phyloP scores from a whole-genome alignment of 2,113 vertebrate genomes.

The Pterophyllum scalare region DNA sequence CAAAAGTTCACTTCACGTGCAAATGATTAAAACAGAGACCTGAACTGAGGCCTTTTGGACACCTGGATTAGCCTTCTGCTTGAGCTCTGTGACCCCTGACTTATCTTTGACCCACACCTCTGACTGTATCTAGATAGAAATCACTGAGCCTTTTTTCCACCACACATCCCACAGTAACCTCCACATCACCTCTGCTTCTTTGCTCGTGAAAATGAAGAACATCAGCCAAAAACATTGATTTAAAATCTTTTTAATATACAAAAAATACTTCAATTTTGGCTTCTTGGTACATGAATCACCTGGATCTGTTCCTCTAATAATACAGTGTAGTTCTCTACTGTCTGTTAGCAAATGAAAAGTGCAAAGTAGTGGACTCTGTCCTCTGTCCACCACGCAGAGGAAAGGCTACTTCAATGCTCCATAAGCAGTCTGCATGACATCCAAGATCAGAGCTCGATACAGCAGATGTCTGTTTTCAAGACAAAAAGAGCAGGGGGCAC shows the following conservation, averaged over 20 bases:
- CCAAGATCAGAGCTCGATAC: slow-evolving; percentile 10
- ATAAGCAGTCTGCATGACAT: slow-evolving; percentile 26
- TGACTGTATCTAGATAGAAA: neutral
- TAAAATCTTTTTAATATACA: slow-evolving; percentile 77
- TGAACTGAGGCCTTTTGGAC: neutral
- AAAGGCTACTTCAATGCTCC: slow-evolving; percentile 68
- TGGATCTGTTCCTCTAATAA: slow-evolving; percentile 57
- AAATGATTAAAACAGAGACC: neutral
- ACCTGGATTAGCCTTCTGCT: neutral
- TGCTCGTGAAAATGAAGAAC: slow-evolving; percentile 17
- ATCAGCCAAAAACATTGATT: slow-evolving; percentile 22
- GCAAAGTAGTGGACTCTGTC: slow-evolving; percentile 71
- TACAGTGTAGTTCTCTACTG: slow-evolving; percentile 75
- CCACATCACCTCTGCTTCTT: neutral
- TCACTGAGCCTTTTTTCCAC: neutral
- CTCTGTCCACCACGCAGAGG: slow-evolving; percentile 61
- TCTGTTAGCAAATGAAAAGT: slow-evolving; percentile 78
- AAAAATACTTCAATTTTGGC: slow-evolving; percentile 81
- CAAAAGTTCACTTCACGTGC: neutral
- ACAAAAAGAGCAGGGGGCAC: slow-evolving; percentile 13
- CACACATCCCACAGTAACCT: neutral
- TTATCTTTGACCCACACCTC: neutral
- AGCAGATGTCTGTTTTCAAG: slow-evolving; percentile 12
- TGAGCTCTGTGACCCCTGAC: slow-evolving; percentile 17
- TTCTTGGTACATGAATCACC: slow-evolving; percentile 74